Base-by-base conservation (phyloP, 23 tunicate species). In the Diplosoma virens region DNA sequence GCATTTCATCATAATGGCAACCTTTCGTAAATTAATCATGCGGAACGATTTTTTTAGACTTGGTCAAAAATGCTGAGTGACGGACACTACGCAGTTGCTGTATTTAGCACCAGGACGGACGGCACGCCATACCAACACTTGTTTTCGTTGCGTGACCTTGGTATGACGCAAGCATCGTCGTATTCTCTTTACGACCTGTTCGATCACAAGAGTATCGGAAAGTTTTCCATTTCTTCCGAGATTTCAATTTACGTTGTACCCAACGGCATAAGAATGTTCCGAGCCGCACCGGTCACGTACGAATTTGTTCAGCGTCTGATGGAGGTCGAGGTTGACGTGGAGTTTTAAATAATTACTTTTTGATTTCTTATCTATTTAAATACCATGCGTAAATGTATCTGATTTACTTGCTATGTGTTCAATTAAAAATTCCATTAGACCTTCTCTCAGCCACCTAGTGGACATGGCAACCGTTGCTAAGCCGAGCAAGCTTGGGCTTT, bases 51-150 rank as follows among this genome's bases (percentile, higher is more conserved):
- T 29, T 73, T 85, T 26, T 63, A 86, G 93, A 73, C 75, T 21
- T 95, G 95, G 95, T 32, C 58, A 21, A 56, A 81, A 18, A 85
- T 85, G 1, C 63, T 95, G 27, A 41, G 47, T 11, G 33, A 80
- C 1, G 82, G 73, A 2, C 67, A 81, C 4, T 83, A 25, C 35
- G 99, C 99, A 16, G 73, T 95, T 0, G 99, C 99, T 24, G 78
- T 82, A 0, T 73, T 95, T 20, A 73, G 84, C 71, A 85, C 90
- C 2, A 77, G 97, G 25, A 81, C 88, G 7, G 93, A 89, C 54
- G 99, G 94, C 3, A 67, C 74, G 7, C 99, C 96, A 14, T 45
- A 71, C 58, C 18, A 33, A 18, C 41, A 53, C 66, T 14, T 52
- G 1, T 92, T 92, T 32, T 47, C 83, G 21, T 66, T 92, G 11